phyloP scores from a whole-genome alignment of 2,888 invertebrate species.

The Siphlonurus alternatus region DNA sequence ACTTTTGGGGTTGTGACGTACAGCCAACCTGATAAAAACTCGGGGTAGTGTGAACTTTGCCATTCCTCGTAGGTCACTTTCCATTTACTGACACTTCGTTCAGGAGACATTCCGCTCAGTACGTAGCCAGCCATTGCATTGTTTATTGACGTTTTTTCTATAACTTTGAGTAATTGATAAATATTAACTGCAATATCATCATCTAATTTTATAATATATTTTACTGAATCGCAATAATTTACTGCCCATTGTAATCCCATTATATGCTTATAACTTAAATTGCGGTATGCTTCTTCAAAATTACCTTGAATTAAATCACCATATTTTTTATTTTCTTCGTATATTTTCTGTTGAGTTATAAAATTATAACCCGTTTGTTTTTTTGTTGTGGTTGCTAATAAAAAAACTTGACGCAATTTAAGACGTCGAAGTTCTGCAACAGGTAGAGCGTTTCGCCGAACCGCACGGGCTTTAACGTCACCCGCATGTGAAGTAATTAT shows the following conservation, averaged over 20 bases:
- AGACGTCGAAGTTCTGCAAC: slow-evolving; percentile 35
- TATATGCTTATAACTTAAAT: slow-evolving; percentile 65
- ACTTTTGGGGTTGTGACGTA: slow-evolving; percentile 54
- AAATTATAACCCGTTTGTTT: slow-evolving; percentile 27
- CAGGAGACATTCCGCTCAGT: slow-evolving; percentile 43
- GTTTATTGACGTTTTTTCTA: slow-evolving; percentile 22
- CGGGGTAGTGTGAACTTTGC: slow-evolving; percentile 40
- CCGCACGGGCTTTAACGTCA: slow-evolving; percentile 48
- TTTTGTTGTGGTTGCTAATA: slow-evolving; percentile 41
- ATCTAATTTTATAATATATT: slow-evolving; percentile 61
- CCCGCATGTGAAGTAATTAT: slow-evolving; percentile 63
- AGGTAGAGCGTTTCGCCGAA: slow-evolving; percentile 49
- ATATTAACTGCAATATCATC: slow-evolving; percentile 63
- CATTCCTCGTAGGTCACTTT: slow-evolving; percentile 54
- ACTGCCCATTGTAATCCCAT: slow-evolving; percentile 66
- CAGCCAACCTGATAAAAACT: slow-evolving; percentile 70
- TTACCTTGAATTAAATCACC: slow-evolving; percentile 59
- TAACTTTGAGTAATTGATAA: slow-evolving; percentile 32
- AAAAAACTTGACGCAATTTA: slow-evolving; percentile 33
- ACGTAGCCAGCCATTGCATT: slow-evolving; percentile 45
- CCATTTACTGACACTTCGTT: slow-evolving; percentile 61
- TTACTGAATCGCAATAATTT: slow-evolving; percentile 38
- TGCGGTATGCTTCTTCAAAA: slow-evolving; percentile 58
- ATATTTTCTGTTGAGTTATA: slow-evolving; percentile 36
- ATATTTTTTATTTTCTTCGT: slow-evolving; percentile 42